Base-by-base conservation (phyloP, 2,113 vertebrate species). In the Leptodactylus fuscus region DNA sequence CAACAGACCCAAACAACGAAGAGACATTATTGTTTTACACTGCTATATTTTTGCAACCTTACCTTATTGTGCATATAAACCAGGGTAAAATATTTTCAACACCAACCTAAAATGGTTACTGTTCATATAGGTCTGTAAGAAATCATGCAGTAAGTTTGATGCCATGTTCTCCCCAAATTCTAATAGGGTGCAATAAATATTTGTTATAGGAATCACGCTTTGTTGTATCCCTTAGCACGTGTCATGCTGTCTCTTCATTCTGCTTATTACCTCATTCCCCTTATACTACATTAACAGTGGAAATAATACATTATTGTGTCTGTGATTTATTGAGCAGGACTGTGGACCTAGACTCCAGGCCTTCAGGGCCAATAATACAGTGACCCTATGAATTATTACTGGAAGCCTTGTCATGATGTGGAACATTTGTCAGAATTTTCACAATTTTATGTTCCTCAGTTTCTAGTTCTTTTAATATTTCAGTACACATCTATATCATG, bases 241-340 rank as follows among this genome's bases (percentile, higher is more conserved):
- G 75, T 38, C 46, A 49, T 7, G 5, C 46, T 5, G 41, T 27
- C 27, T 75, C 18, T 29, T 32, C 74, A 51, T 76, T 51, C n/a
- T 51, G 16, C 0, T 2, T 16, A 34, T 49, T 53, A 49, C 27
- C 74, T 49, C 29, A 32, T 51, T 77, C 29, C 46, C 27, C 16
- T 77, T 36, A 77, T 53, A 32, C 32, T 55, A 77, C 4, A 9
- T n/a, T 22, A 77, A 36, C 48, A 53, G 74, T 32, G 29, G 27
- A 77, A 77, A 53, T 51, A 20, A 32, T 53, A 36, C 32, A 55
- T 27, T 32, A 51, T 5, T 53, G 48, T 55, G 29, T 77, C 29
- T 77, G 24, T 62, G 27, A 77, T 34, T 77, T 77, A 77, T 36
- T 77, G 15, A 55, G 27, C 49, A 55, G 29, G 18, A 36, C 49